Evolutionary conservation across 2,113 vertebrate species (phyloP).

Genomic region (Leptobrachium ailaonicum): DNA sequence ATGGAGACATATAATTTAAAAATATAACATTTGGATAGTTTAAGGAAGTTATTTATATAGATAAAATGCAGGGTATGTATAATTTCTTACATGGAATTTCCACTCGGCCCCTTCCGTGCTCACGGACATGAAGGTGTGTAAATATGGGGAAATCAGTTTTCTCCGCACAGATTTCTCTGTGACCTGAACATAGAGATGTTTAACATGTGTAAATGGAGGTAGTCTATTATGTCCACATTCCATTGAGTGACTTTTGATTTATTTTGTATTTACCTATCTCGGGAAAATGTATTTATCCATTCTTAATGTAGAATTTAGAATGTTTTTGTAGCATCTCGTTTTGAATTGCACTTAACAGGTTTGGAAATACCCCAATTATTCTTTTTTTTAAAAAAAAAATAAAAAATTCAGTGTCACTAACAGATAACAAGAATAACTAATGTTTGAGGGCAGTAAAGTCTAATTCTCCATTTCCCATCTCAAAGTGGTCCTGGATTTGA

Average conservation of each 20-base stretch:
- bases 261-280: neutral
- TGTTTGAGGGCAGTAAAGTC: too few species aligned
- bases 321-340: neutral
- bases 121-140: neutral
- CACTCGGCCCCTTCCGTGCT: neutral
- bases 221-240: constrained; percentile 39
- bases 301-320: neutral
- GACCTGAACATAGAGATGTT: neutral
- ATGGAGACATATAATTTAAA: constrained; percentile 33
- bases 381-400: too few species aligned
- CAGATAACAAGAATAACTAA: too few species aligned
- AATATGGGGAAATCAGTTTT: neutral
- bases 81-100: constrained; percentile 28
- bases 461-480: too few species aligned
- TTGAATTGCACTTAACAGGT: neutral
- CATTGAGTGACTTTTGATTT: constrained; percentile 8
- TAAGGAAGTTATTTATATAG: constrained; percentile 43
- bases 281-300: neutral
- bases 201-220: constrained; percentile 14
- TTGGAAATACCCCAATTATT: too few species aligned
- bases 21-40: constrained; percentile 18
- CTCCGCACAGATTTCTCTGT: neutral
- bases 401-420: too few species aligned
- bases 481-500: too few species aligned
- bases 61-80: constrained; percentile 37